Evolutionary conservation across 2,888 invertebrate species (phyloP).

Genomic region (Amphipoea oculea): DNA sequence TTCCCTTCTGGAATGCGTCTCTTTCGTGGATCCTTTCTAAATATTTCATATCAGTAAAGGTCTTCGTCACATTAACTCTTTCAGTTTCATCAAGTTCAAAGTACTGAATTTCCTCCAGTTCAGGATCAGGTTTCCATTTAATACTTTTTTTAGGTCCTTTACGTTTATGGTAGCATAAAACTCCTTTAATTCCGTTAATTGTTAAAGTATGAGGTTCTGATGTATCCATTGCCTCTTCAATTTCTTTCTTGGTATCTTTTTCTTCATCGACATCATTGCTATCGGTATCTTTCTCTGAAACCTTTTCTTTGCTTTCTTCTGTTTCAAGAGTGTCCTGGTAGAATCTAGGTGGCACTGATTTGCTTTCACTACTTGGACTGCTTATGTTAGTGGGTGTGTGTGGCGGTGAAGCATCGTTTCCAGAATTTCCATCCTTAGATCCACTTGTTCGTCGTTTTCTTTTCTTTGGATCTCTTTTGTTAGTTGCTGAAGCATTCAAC

Average conservation of each 20-base stretch:
- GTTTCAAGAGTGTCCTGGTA: constrained; percentile 97
- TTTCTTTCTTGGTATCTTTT: constrained; percentile 71
- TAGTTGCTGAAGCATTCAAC: constrained; percentile 94
- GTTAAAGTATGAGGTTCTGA: constrained; percentile 85
- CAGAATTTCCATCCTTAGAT: constrained; percentile 91
- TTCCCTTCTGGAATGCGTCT: constrained; percentile 94
- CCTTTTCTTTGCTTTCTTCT: constrained; percentile 90
- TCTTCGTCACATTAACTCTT: constrained; percentile 97
- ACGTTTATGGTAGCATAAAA: constrained; percentile 93
- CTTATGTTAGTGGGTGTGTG: constrained; percentile 88
- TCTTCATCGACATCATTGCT: constrained; percentile 73
- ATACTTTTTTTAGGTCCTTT: constrained; percentile 95
- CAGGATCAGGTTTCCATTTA: constrained; percentile 95
- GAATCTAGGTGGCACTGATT: constrained; percentile 93
- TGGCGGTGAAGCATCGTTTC: constrained; percentile 89
- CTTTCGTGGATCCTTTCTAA: constrained; percentile 96
- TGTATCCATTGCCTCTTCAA: constrained; percentile 81
- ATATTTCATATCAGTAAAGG: constrained; percentile 97
- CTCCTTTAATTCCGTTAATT: constrained; percentile 93
- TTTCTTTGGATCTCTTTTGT: constrained; percentile 94
- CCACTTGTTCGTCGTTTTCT: constrained; percentile 93
- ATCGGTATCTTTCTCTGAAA: constrained; percentile 75
- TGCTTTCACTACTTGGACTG: constrained; percentile 85
- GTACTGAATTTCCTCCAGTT: constrained; percentile 95
- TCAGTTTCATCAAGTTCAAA: constrained; percentile 99